These are phyloP conservation scores for Pachliopta kotzebuea DNA, from an alignment of 2,888 invertebrate genomes.

Conservation along the genomic window DNA sequence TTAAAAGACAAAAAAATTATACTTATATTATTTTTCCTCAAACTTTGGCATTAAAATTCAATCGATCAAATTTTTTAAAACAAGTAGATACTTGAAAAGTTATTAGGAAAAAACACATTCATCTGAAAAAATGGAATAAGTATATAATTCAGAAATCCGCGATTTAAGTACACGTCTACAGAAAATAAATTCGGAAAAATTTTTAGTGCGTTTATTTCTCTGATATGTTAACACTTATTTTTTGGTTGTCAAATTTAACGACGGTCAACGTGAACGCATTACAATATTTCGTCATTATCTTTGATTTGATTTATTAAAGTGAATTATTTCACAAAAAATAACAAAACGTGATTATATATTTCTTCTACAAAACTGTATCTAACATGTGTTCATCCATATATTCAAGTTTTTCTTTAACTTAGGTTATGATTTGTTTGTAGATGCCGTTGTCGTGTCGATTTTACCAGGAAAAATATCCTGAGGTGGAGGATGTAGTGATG, in stretches of 20 bases:
- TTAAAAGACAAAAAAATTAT: too few species aligned
- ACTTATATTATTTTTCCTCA: too few species aligned
- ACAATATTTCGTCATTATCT: slow-evolving; percentile 61
- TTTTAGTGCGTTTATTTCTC: neutral
- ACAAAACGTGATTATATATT: slow-evolving; percentile 46
- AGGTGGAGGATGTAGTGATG: slow-evolving; percentile 99
- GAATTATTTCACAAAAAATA: slow-evolving; percentile 39
- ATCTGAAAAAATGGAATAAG: too few species aligned
- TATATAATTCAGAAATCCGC: too few species aligned
- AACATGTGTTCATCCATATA: neutral
- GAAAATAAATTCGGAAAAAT: too few species aligned
- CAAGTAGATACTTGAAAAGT: too few species aligned
- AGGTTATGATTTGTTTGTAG: slow-evolving; percentile 71
- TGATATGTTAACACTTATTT: neutral
- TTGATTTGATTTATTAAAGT: slow-evolving; percentile 40
- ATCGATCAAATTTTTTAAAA: too few species aligned
- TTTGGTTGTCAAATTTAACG: slow-evolving; percentile 27
- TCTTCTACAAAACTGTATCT: slow-evolving; percentile 5
- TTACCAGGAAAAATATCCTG: slow-evolving; percentile 98
- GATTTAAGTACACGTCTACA: too few species aligned
- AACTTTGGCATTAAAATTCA: too few species aligned
- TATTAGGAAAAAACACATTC: too few species aligned
- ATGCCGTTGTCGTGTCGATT: slow-evolving; percentile 97
- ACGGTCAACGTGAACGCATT: slow-evolving; percentile 71
- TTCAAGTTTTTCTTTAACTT: slow-evolving; percentile 25